Evolutionary conservation across 2,888 invertebrate genomes (phyloP), one percentile per base, ranked within the genome.

Genomic region (Ernsta delagoae): DNA sequence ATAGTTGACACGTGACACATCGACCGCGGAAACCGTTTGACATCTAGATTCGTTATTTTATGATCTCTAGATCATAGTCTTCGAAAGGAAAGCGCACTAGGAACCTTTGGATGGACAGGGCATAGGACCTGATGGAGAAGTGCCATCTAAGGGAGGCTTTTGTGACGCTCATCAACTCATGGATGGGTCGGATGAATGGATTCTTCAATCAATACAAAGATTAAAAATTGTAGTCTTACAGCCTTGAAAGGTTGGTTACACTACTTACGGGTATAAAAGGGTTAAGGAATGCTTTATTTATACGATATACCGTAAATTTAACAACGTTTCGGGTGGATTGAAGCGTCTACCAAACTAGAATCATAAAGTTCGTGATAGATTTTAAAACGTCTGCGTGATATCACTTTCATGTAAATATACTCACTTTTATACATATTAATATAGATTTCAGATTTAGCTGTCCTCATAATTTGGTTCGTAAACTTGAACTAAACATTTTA

Each of bases 331-430:
- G 76, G 75, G 73, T 71, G 70, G 70, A 78, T 79, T 74, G 82
- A 81, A 73, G 76, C 74, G 79, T 77, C 77, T 79, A 71, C 73
- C 75, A 77, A 82, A 80, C 76, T 77, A 73, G 76, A 77, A 80
- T 79, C 82, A 77, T 81, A 80, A 84, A 85, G 72, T 70, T 71
- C 62, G 60, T 72, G 74, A 79, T 79, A 74, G 77, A 80, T 80
- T 79, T 67, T 72, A 75, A 83, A 79, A 79, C 80, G 79, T 78
- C 75, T 76, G 60, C 57, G 48, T 59, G 74, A 72, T 72, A 59
- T 67, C 43, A 70, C 62, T 70, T 62, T 59, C 12, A 64, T 63
- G 63, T 41, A 50, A 61, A 68, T 9, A n/a, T 12, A 34, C 56
- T n/a, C 34, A 53, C 53, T 54, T 34, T 39, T 39, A 39, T 41